These are phyloP conservation scores for Myocastor coypus DNA, from an alignment of 2,113 vertebrate genomes.

Conservation along the genomic window DNA sequence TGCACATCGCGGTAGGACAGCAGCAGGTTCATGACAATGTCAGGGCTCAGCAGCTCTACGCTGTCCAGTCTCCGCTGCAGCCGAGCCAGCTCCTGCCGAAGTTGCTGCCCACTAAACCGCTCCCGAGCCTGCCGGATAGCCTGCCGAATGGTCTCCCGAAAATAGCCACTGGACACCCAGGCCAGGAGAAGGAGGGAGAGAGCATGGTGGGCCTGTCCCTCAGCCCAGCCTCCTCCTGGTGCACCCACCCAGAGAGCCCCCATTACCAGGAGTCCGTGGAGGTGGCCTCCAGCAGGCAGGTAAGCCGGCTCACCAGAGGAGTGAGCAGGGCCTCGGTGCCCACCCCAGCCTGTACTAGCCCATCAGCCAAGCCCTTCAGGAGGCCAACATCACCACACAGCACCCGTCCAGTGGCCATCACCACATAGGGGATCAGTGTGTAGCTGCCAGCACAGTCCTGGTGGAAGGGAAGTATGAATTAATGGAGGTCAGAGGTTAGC, in stretches of 20 bases:
- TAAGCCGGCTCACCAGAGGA: slow-evolving; percentile 88
- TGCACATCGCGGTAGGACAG: slow-evolving; percentile 94
- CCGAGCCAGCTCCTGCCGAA: slow-evolving; percentile 90
- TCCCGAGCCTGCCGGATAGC: slow-evolving; percentile 93
- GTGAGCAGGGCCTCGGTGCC: slow-evolving; percentile 89
- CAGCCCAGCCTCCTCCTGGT: background rate
- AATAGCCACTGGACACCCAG: slow-evolving; percentile 88
- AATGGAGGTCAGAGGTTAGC: slow-evolving; percentile 12
- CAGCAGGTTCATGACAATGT: slow-evolving; percentile 94
- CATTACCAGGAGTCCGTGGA: slow-evolving; percentile 91
- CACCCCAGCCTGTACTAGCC: slow-evolving; percentile 88
- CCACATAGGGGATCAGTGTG: slow-evolving; percentile 92
- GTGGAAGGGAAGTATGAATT: slow-evolving; percentile 24
- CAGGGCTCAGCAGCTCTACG: slow-evolving; percentile 93
- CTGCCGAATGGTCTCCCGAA: slow-evolving; percentile 91
- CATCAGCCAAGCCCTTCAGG: slow-evolving; percentile 88
- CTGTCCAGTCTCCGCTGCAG: slow-evolving; percentile 94
- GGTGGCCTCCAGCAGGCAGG: slow-evolving; percentile 89
- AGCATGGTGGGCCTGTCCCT: background rate
- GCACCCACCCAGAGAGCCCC: background rate
- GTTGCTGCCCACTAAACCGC: slow-evolving; percentile 88
- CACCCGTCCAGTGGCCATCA: slow-evolving; percentile 91
- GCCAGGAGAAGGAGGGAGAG: background rate
- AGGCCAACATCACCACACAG: slow-evolving; percentile 90
- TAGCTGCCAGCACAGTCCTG: slow-evolving; percentile 93